Evolutionary conservation across 2,113 vertebrate genomes (phyloP).

Genomic region (Sitta europaea): DNA sequence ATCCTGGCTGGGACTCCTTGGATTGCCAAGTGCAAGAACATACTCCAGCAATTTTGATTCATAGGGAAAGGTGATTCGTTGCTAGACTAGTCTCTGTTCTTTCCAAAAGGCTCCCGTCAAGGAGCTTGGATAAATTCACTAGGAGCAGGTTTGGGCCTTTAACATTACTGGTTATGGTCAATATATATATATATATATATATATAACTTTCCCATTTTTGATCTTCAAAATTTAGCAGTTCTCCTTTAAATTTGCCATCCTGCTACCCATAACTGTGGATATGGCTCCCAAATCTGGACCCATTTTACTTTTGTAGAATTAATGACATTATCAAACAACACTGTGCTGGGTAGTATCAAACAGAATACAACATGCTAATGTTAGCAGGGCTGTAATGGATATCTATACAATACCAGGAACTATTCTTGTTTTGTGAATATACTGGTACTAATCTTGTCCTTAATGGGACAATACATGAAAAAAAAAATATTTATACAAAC

Average conservation of each 20-base stretch:
- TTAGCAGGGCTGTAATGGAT: background rate
- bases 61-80: background rate
- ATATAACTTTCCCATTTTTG: background rate
- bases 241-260: background rate
- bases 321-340: conserved; percentile 7
- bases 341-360: background rate
- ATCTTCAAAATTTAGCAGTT: background rate
- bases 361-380: background rate
- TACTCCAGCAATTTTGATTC: background rate
- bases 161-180: background rate
- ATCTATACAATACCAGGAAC: background rate
- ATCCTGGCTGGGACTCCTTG: background rate
- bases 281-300: background rate
- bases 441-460: background rate
- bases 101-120: background rate
- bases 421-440: background rate
- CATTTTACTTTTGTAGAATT: background rate
- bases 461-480: background rate
- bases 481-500: background rate
- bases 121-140: background rate
- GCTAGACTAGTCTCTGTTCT: background rate
- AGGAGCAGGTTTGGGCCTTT: background rate
- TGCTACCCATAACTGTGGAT: background rate
- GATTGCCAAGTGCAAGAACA: background rate
- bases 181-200: background rate